Evolutionary conservation across 1,140 invertebrate species (phyloP), one percentile per base, ranked within the genome.

Genomic region (Agraylea sexmaculata): DNA sequence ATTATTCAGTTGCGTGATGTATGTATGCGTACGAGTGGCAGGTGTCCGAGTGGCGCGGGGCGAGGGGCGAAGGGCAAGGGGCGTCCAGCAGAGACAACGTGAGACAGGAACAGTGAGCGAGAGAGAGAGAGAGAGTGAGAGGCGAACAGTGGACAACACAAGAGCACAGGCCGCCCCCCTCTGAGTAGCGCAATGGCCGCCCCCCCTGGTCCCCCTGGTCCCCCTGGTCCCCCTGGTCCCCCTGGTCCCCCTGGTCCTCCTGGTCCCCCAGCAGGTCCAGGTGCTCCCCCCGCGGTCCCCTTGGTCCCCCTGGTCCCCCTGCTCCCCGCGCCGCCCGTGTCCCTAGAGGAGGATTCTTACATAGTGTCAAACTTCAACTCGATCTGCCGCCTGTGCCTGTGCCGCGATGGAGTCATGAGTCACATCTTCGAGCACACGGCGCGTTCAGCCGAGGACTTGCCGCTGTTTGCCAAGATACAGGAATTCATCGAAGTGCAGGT

Each of bases 371-470:
- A 68, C 57, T 66, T 69, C 43, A 59, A 65, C 45, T 50, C 63
- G 28, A 62, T 74, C 28, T 75, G 73, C 55, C 58, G 73, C 32
- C 53, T 75, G 37, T 75, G 73, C 47, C 53, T 75, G 46, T 60
- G 62, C 45, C 68, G 66, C 51, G 71, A 70, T 55, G 64, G 65
- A 15, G 59, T 70, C 37, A 66, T 68, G 52, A 51, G 68, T 36
- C 69, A 69, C 28, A 70, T 75, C 43, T 75, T 71, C 53, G 67
- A 67, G 45, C 57, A 53, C 33, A 46, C 52, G 43, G 53, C 59
- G 39, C 59, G 59, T 47, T 61, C 64, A 46, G 60, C 60, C 37
- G 41, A 47, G n/a, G 60, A 64, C 53, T 38, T 56, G 38, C 53
- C 65, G 40, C 47, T 52, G 13, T 39, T 40, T 32, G 40, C 47